Conservation (phyloP, 2,113 vertebrate species). For the Furnarius figulus region DNA sequence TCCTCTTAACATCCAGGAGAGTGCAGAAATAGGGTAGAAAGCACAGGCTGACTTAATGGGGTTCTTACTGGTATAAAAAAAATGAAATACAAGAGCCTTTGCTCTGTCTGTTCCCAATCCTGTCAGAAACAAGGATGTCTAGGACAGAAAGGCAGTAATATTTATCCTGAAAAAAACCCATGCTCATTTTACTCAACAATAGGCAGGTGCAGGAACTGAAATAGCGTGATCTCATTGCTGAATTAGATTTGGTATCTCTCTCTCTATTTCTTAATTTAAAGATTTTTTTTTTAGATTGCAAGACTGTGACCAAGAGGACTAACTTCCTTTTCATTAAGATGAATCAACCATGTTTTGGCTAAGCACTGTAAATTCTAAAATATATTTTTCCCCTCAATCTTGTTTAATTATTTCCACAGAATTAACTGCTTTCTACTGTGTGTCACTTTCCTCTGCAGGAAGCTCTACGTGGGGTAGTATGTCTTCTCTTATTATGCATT, state of each 20-base stretch:
- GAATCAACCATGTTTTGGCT: background rate
- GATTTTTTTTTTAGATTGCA: background rate
- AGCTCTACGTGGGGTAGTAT: background rate
- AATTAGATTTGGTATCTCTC: background rate
- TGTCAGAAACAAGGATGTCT: background rate
- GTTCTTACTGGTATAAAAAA: background rate
- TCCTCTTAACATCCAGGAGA: background rate
- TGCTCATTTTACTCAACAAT: background rate
- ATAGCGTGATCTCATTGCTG: background rate
- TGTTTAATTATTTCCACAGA: conserved; percentile 41
- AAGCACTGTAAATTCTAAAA: background rate
- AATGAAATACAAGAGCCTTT: background rate
- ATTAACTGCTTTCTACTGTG: conserved; percentile 48
- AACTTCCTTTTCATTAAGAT: background rate
- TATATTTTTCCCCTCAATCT: background rate
- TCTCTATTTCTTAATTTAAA: background rate
- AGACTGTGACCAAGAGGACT: background rate
- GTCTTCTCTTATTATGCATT: conserved; percentile 54
- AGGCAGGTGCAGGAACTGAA: background rate
- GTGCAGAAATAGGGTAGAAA: conserved; percentile 4
- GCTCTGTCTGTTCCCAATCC: background rate
- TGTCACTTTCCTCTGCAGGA: conserved; percentile 40
- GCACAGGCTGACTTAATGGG: background rate
- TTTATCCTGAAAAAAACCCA: background rate
- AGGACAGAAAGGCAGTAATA: background rate